Percentiles rank a stretch among this genome's conserved stretches.
Evolutionary conservation across 1,140 invertebrate genomes (phyloP).

Genomic region (Drosophila serrata): DNA sequence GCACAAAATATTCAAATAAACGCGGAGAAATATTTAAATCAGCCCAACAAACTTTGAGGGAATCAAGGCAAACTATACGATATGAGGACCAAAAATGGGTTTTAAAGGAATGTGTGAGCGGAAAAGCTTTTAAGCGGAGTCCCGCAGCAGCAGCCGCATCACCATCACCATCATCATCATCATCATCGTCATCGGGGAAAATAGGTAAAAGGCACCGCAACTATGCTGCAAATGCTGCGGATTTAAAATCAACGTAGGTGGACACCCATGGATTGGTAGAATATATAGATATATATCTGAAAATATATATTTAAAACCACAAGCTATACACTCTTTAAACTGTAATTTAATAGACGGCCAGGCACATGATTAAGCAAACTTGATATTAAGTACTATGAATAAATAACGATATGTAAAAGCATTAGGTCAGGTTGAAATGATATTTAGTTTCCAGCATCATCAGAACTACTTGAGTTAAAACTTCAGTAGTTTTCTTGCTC

Average conservation of each 20-base stretch:
- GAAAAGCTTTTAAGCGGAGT: slow-evolving; percentile 33
- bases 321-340: slow-evolving; percentile 8
- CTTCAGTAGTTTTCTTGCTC: neutral
- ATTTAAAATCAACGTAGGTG: slow-evolving; percentile 11
- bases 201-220: slow-evolving; percentile 29
- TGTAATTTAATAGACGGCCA: slow-evolving; percentile 28
- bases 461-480: too few species aligned
- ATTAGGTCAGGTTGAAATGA: too few species aligned
- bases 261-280: neutral
- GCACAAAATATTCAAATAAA: slow-evolving; percentile 40
- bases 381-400: neutral
- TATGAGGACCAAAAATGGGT: neutral
- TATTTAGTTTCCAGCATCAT: neutral
- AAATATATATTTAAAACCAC: neutral
- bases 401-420: too few species aligned
- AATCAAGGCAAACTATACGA: slow-evolving; percentile 23
- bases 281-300: neutral
- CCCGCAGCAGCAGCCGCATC: slow-evolving; percentile 31
- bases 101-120: slow-evolving; percentile 16
- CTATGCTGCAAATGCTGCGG: slow-evolving; percentile 40
- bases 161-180: slow-evolving; percentile 6
- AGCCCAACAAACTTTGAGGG: slow-evolving; percentile 7
- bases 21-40: slow-evolving; percentile 17
- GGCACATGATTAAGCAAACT: slow-evolving; percentile 8
- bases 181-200: neutral